These are phyloP conservation scores for Argentina silus DNA, from an alignment of 2,797 vertebrate species.

Conservation along the genomic window DNA sequence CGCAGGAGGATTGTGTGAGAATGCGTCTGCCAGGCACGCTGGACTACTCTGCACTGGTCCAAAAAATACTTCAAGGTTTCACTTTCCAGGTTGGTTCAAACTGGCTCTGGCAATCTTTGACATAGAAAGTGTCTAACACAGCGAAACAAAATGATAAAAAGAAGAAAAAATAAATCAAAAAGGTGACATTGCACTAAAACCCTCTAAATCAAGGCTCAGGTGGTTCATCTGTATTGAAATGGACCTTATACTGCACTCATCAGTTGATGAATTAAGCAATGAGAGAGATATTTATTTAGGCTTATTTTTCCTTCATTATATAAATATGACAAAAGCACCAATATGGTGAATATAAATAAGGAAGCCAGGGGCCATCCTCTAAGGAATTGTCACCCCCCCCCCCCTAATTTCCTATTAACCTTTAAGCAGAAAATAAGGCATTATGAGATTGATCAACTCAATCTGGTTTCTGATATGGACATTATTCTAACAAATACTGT, in stretches of 20 bases:
- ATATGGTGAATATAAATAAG: conserved; percentile 77
- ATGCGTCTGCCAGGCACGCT: background rate
- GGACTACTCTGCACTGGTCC: conserved; percentile 1
- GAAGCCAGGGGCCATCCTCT: conserved; percentile 32
- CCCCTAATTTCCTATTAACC: conserved; percentile 30
- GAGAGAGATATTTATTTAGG: conserved; percentile 43
- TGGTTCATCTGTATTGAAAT: conserved; percentile 49
- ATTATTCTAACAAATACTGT: conserved; percentile 17
- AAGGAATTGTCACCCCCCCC: conserved; percentile 36
- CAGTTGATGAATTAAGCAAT: conserved; percentile 59
- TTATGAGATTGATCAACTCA: conserved; percentile 27
- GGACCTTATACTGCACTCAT: conserved; percentile 53
- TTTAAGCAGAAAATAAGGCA: conserved; percentile 25
- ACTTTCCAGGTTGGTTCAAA: conserved; percentile 8
- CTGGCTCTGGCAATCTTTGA: conserved; percentile 33
- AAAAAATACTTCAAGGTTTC: conserved; percentile 8
- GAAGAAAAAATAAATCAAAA: conserved; percentile 2
- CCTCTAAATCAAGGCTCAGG: conserved; percentile 53
- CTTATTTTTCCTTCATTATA: conserved; percentile 65
- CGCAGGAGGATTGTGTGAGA: conserved; percentile 29
- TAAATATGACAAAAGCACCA: conserved; percentile 77
- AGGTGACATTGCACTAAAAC: background rate
- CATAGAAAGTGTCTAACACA: conserved; percentile 30
- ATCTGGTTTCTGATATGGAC: conserved; percentile 26
- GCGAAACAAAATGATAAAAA: conserved; percentile 15